A percentile compares a stretch with the other conserved stretches of the same genome.
Evolutionary conservation across 2,888 invertebrate species (phyloP).

Genomic region (Amblyteles armatorius): DNA sequence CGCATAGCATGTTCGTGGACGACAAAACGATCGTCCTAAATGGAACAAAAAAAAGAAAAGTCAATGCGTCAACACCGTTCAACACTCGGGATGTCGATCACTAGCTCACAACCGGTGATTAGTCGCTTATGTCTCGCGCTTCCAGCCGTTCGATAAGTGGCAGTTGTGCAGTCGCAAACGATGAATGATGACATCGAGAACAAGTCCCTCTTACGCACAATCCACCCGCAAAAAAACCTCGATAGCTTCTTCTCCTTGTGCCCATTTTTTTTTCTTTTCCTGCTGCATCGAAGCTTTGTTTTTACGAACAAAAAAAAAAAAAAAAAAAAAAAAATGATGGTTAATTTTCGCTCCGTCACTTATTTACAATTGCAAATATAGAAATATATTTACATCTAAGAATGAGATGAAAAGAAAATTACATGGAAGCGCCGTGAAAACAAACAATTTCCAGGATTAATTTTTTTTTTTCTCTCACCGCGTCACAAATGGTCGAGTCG

Average conservation of each 20-base stretch:
- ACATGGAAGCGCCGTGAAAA: no score
- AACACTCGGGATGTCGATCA: slow-evolving; percentile 32
- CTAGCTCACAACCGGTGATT: slow-evolving; percentile 28
- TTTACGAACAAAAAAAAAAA: no score
- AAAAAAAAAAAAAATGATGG: no score
- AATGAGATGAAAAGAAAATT: no score
- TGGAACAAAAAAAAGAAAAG: slow-evolving; percentile 11
- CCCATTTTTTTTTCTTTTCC: slow-evolving; percentile 7
- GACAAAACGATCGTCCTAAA: slow-evolving; percentile 23
- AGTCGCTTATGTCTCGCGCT: neutral
- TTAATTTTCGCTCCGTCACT: neutral
- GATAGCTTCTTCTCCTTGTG: slow-evolving; percentile 24
- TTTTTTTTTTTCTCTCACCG: slow-evolving; percentile 16
- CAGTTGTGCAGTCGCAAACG: slow-evolving; percentile 8
- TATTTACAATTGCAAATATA: neutral
- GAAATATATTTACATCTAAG: no score
- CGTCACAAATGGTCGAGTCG: neutral
- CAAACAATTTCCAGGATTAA: neutral
- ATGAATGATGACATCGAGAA: slow-evolving; percentile 55
- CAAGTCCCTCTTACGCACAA: slow-evolving; percentile 54
- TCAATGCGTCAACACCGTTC: slow-evolving; percentile 5
- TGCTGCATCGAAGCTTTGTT: no score
- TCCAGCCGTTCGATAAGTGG: slow-evolving; percentile 6
- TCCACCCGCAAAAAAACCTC: slow-evolving; percentile 46
- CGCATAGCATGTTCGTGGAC: no score